Base-by-base conservation (phyloP, 2,797 vertebrate genomes). In the Eleutherodactylus coqui region DNA sequence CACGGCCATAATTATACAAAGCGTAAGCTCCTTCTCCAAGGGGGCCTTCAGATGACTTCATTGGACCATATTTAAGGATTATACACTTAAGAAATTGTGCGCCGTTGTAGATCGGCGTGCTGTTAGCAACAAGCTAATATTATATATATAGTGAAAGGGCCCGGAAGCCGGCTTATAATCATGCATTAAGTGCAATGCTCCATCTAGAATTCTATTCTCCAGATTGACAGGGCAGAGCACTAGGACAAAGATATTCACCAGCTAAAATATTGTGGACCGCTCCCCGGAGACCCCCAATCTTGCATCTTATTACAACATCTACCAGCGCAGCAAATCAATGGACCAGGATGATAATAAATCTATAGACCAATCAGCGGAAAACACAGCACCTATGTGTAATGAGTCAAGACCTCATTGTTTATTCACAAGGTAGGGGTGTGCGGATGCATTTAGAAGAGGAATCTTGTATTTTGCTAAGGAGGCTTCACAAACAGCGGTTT, bases 281-380 rank as follows among this genome's bases (percentile, higher is more conserved):
- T 43, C 67, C 21, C 67, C 21, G 3, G 67, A 27, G 38, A 43
- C 24, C 41, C 29, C 41, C 41, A 13, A 43, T 45, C 69, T 24
- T 73, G 69, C 38, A 73, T 73, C 69, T 73, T 27, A 73, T 73
- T 45, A 73, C 64, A 69, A 45, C 69, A 73, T 73, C 69, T 45
- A n/a, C 38, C 24, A 73, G 41, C 69, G 13, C 38, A 45, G 24
- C 11, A 73, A 73, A 73, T 73, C 41, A 73, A 73, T 45, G 36
- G 41, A 43, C 17, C 29, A 77, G 16, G n/a, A 73, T 73, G 38
- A 45, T 45, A 45, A 27, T 73, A 73, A 73, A 73, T 73, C 69
- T 45, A 45, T 43, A 27, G 24, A 27, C 69, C n/a, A 43, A 45
- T 43, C 38, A 27, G 38, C 27, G 41, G 13, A 27, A n/a, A 7